These are phyloP conservation scores for Hozukius guyotensis DNA, from an alignment of 2,797 vertebrate species.

Conservation along the genomic window DNA sequence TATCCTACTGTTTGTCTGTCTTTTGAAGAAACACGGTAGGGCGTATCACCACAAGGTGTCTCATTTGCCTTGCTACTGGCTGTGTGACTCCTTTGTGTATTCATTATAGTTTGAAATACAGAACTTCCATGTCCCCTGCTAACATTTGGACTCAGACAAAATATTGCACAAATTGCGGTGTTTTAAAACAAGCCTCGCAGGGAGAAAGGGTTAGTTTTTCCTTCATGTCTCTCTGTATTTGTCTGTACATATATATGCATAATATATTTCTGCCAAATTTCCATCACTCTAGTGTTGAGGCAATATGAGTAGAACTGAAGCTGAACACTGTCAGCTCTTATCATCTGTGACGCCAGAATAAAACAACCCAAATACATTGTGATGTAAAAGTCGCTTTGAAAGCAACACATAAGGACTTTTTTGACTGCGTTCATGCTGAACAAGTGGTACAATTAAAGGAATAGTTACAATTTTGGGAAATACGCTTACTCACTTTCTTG, in stretches of 20 bases:
- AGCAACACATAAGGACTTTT: neutral
- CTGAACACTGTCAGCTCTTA: neutral
- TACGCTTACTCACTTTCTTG: neutral
- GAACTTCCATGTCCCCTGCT: conserved; percentile 13
- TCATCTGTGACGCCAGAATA: neutral
- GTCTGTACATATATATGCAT: neutral
- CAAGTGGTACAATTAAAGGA: neutral
- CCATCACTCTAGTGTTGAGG: neutral
- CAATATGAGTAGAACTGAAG: neutral
- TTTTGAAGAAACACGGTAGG: conserved; percentile 33
- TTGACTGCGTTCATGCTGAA: neutral
- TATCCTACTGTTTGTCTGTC: neutral
- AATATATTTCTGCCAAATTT: neutral
- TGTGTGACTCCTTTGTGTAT: conserved; percentile 56
- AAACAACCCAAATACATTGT: neutral
- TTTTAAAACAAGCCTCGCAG: conserved; percentile 20
- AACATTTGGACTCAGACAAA: conserved; percentile 26
- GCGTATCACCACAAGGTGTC: conserved; percentile 50
- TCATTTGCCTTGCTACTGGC: conserved; percentile 55
- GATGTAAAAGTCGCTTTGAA: neutral
- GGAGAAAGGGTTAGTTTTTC: neutral
- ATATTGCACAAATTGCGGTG: conserved; percentile 18
- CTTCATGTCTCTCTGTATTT: neutral
- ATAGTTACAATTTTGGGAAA: neutral
- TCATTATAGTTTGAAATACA: conserved; percentile 57